Evolutionary conservation across 1,140 invertebrate genomes (phyloP), one percentile per base, ranked within the genome.

Genomic region (Drosophila nikananu): DNA sequence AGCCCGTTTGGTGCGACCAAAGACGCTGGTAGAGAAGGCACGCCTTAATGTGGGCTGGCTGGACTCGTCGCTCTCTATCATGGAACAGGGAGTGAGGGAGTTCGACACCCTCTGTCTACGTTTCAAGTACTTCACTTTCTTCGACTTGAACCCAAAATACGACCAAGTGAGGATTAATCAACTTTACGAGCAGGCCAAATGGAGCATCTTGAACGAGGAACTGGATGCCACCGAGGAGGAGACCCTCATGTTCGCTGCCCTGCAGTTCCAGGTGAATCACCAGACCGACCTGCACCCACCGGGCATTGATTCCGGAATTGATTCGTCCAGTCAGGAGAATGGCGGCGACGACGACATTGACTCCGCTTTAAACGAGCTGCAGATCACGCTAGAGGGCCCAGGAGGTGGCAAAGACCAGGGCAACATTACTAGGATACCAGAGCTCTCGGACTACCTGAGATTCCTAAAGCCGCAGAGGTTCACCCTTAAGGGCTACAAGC

Each of bases 221-320:
- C 96, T 99, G 61, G 99, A 99, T 92, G 99, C 99, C 93, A 99
- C 99, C 3, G 99, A 99, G 94, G 99, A 99, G 93, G 99, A 99
- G 94, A 98, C 99, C 95, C 95, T 99, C 30, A 97, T 99, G 95
- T 99, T 99, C 94, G 98, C 98, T 54, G 99, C 98, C 1, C 94
- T 99, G 74, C 98, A 99, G 97, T 95, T 99, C 15, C 99, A 99
- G 96, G 96, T 99, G 17, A 98, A 97, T 92, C 94, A 99, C 30
- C 98, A 99, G 94, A 96, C 96, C 3, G 95, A 95, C 74, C 93
- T 96, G 54, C 96, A 96, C 19, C 96, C 97, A 83, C 42, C 68
- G 0, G 77, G 81, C 32, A 57, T 77, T 1, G 95, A 95, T 57
- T 91, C 92, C 0, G 81, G 78, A 3, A 83, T 81, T 8, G 80